Conservation (phyloP, 2,113 vertebrate species). For the Burhinus oedicnemus region DNA sequence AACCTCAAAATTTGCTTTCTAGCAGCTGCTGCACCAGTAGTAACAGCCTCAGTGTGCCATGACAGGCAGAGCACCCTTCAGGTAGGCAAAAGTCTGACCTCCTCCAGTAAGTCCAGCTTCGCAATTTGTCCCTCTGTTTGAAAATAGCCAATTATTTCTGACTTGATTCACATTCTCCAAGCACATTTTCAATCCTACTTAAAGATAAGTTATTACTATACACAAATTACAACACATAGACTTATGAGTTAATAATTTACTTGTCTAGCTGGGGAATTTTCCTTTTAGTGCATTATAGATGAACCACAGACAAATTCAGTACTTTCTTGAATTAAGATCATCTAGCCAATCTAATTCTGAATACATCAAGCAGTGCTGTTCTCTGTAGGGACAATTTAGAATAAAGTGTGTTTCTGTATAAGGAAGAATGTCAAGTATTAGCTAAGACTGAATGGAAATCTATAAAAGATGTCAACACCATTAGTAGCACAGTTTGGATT, state of each 20-base stretch:
- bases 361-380: conserved; percentile 46
- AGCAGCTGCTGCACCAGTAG: neutral
- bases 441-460: conserved; percentile 24
- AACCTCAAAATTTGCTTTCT: neutral
- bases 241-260: conserved; percentile 62
- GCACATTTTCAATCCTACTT: neutral
- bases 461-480: conserved; percentile 33
- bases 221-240: conserved; percentile 57
- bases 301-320: conserved; percentile 57
- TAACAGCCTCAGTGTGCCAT: neutral
- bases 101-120: neutral
- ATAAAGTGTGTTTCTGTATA: neutral
- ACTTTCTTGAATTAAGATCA: conserved; percentile 61
- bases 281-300: conserved; percentile 62
- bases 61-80: neutral
- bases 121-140: neutral
- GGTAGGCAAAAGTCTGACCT: neutral
- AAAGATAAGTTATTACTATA: conserved; percentile 53
- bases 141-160: neutral
- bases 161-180: neutral
- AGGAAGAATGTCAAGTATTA: conserved; percentile 51
- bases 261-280: conserved; percentile 59
- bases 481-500: conserved; percentile 8
- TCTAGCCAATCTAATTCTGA: conserved; percentile 58
- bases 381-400: conserved; percentile 56